phyloP scores from a whole-genome alignment of 64 coral and sea anemone genomes.

The Montipora foliosa region DNA sequence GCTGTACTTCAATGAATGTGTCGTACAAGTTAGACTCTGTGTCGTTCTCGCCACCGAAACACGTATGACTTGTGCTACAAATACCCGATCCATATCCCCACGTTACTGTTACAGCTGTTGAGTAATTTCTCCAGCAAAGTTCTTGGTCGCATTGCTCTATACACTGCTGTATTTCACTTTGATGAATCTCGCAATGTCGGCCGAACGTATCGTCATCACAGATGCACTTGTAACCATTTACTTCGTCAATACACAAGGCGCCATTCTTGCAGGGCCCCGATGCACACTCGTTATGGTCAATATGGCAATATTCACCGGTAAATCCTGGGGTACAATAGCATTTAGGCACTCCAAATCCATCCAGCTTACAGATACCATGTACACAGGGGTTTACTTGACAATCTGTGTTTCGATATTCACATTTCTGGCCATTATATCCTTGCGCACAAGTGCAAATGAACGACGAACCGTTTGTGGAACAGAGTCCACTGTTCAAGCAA shows the following conservation, averaged over 20 bases:
- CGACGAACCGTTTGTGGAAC: slow-evolving; percentile 56
- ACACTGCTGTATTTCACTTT: slow-evolving; percentile 77
- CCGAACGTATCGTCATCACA: slow-evolving; percentile 80
- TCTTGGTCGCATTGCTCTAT: slow-evolving; percentile 71
- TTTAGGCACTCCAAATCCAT: slow-evolving; percentile 38
- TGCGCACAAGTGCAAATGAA: slow-evolving; percentile 74
- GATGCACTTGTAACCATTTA: slow-evolving; percentile 87
- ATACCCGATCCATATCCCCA: slow-evolving; percentile 95
- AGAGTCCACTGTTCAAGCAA: slow-evolving; percentile 81
- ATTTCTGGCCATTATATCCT: slow-evolving; percentile 75
- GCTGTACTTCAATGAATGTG: slow-evolving; percentile 87
- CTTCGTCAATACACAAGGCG: slow-evolving; percentile 87
- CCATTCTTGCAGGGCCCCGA: slow-evolving; percentile 88
- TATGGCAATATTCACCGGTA: slow-evolving; percentile 80
- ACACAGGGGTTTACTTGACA: slow-evolving; percentile 76
- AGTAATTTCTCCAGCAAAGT: slow-evolving; percentile 88
- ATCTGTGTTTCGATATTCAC: slow-evolving; percentile 66
- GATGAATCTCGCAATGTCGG: slow-evolving; percentile 85
- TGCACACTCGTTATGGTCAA: slow-evolving; percentile 88
- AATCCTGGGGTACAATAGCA: slow-evolving; percentile 91
- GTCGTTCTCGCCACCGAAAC: slow-evolving; percentile 83
- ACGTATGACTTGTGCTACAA: slow-evolving; percentile 87
- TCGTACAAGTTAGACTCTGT: slow-evolving; percentile 61
- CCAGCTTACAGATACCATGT: slow-evolving; percentile 77
- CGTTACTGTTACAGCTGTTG: slow-evolving; percentile 21